Percentiles rank a stretch among this genome's conserved stretches.
These are phyloP conservation scores for Drosophila ambigua DNA, from an alignment of 1,140 invertebrate species.

Conservation along the genomic window DNA sequence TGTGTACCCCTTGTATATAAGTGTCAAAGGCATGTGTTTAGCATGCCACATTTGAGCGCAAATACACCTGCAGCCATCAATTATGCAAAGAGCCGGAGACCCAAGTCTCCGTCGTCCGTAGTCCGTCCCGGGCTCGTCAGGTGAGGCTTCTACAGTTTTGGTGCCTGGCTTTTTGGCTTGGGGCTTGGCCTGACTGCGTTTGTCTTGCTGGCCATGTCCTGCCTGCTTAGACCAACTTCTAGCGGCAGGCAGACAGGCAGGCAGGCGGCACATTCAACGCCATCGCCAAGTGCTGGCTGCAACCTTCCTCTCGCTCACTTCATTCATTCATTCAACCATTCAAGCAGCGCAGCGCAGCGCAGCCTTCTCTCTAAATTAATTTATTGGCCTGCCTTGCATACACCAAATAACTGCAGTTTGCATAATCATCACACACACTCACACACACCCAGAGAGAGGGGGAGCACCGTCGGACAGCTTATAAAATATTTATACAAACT, in stretches of 20 bases:
- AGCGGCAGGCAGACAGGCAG: slow-evolving; percentile 3
- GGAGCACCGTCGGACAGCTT: slow-evolving; percentile 37
- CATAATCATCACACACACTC: slow-evolving; percentile 64
- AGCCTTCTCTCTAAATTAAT: slow-evolving; percentile 74
- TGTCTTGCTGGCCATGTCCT: no score
- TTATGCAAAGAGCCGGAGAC: slow-evolving; percentile 71
- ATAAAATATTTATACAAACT: slow-evolving; percentile 79
- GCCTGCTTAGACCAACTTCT: no score
- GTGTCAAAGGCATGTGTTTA: slow-evolving; percentile 82
- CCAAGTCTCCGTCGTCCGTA: slow-evolving; percentile 17
- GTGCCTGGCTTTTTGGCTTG: slow-evolving; percentile 38
- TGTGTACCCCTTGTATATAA: slow-evolving; percentile 48
- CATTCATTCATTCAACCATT: slow-evolving; percentile 46
- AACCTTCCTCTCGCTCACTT: slow-evolving; percentile 20
- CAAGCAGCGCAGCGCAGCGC: slow-evolving; percentile 26
- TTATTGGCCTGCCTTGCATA: slow-evolving; percentile 75
- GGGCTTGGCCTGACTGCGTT: slow-evolving; percentile 1
- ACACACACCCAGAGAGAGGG: slow-evolving; percentile 28
- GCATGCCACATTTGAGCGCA: slow-evolving; percentile 79
- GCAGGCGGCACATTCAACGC: slow-evolving; percentile 42
- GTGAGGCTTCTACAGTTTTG: slow-evolving; percentile 8
- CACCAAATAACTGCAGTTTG: slow-evolving; percentile 77
- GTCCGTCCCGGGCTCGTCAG: slow-evolving; percentile 3
- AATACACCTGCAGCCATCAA: slow-evolving; percentile 82
- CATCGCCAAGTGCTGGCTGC: not conserved